Percentiles rank a stretch among this genome's conserved stretches.
Conservation (phyloP, 2,113 vertebrate genomes). For the Perognathus longimembris region DNA sequence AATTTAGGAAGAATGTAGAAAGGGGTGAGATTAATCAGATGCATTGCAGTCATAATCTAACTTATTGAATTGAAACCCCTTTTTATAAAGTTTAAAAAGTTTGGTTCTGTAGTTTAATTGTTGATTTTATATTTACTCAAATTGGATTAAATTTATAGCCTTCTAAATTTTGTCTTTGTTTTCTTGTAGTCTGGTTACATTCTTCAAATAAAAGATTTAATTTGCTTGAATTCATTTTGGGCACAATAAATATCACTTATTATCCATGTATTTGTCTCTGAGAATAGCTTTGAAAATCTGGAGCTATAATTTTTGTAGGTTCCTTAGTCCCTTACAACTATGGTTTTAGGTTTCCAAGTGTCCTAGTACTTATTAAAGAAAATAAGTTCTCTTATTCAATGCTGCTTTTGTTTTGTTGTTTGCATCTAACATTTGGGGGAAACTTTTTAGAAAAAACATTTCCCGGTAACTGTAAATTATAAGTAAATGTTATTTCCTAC, state of each 20-base stretch:
- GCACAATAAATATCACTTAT: neutral
- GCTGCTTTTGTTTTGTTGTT: conserved; percentile 16
- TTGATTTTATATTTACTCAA: neutral
- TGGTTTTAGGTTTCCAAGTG: neutral
- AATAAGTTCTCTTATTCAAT: conserved; percentile 13
- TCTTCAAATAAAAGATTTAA: conserved; percentile 13
- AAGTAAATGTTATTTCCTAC: neutral
- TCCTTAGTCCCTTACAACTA: neutral
- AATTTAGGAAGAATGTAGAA: no score
- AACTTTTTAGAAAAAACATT: neutral
- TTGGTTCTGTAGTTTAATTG: neutral
- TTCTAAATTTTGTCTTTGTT: neutral
- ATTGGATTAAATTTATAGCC: neutral
- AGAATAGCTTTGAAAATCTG: neutral
- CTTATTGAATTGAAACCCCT: neutral
- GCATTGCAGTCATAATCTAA: no score
- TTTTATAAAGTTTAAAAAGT: neutral
- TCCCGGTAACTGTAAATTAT: conserved; percentile 23
- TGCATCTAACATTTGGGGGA: conserved; percentile 8
- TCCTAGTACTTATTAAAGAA: neutral
- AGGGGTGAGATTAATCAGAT: no score
- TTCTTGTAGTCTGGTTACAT: neutral
- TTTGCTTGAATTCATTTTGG: neutral
- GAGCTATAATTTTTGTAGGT: neutral
- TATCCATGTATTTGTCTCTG: neutral